Evolutionary conservation across 2,113 vertebrate species (phyloP).

Genomic region (Macrotus californicus): DNA sequence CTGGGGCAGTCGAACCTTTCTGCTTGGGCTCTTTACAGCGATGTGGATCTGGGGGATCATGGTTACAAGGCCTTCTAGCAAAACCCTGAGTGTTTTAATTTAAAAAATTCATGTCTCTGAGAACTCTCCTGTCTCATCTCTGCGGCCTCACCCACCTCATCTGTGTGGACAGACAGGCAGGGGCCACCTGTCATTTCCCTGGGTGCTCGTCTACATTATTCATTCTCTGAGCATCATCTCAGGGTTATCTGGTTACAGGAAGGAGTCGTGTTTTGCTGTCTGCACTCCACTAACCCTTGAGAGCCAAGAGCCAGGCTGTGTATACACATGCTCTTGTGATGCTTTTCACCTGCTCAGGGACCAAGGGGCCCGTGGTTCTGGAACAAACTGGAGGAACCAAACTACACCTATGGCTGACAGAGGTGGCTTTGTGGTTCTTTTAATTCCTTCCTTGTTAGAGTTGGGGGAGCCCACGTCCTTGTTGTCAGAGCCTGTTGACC

Average conservation of each 20-base stretch:
- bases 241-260: constrained; percentile 36
- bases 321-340: rapidly evolving
- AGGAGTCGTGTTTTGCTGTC: not conserved
- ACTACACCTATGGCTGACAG: not conserved
- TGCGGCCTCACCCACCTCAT: no score
- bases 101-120: constrained; percentile 16
- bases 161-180: not conserved
- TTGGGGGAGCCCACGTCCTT: no score
- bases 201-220: constrained; percentile 46
- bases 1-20: not conserved
- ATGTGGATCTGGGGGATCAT: not conserved
- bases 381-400: not conserved
- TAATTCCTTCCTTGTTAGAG: not conserved
- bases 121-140: not conserved
- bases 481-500: not conserved
- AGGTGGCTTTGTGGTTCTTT: not conserved
- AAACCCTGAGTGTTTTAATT: not conserved
- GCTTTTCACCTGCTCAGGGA: not conserved
- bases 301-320: not conserved
- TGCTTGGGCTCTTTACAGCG: not conserved
- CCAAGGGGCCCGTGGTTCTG: not conserved
- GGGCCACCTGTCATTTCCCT: not conserved
- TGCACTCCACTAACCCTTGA: not conserved
- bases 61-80: not conserved
- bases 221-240: not conserved